Percentiles rank a stretch among this genome's conserved stretches.
Evolutionary conservation across 2,888 invertebrate species (phyloP).

Genomic region (Tenthredo distinguenda): DNA sequence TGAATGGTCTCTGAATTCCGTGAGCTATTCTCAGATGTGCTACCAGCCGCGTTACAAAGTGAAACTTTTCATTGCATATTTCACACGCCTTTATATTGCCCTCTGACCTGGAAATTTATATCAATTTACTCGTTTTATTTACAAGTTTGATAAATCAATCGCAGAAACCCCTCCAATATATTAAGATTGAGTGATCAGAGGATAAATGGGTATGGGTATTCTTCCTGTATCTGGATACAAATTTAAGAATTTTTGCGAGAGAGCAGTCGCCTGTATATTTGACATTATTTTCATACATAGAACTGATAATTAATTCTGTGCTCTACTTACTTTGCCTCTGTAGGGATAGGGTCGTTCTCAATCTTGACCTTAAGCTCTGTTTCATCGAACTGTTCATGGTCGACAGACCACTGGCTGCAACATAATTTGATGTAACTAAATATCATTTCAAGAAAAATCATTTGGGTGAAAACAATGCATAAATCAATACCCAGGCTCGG

Average conservation of each 20-base stretch:
- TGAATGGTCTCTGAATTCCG: slow-evolving; percentile 70
- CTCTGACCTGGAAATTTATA: slow-evolving; percentile 63
- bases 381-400: slow-evolving; percentile 53
- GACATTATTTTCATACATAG: background rate
- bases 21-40: slow-evolving; percentile 69
- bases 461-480: slow-evolving; percentile 50
- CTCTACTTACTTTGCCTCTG: slow-evolving; percentile 56
- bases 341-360: slow-evolving; percentile 40
- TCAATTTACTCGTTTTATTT: background rate
- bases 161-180: background rate
- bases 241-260: background rate
- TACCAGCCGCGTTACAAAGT: slow-evolving; percentile 69
- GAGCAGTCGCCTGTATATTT: background rate
- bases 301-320: background rate
- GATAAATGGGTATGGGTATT: background rate
- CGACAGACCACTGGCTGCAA: slow-evolving; percentile 59
- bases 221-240: background rate
- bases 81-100: slow-evolving; percentile 67
- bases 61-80: slow-evolving; percentile 68
- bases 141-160: background rate
- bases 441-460: slow-evolving; percentile 16
- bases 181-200: background rate
- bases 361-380: slow-evolving; percentile 54
- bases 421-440: slow-evolving; percentile 54
- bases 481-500: background rate